These are phyloP conservation scores for Rhinoderma darwinii DNA, from an alignment of 2,113 vertebrate species.

Conservation along the genomic window DNA sequence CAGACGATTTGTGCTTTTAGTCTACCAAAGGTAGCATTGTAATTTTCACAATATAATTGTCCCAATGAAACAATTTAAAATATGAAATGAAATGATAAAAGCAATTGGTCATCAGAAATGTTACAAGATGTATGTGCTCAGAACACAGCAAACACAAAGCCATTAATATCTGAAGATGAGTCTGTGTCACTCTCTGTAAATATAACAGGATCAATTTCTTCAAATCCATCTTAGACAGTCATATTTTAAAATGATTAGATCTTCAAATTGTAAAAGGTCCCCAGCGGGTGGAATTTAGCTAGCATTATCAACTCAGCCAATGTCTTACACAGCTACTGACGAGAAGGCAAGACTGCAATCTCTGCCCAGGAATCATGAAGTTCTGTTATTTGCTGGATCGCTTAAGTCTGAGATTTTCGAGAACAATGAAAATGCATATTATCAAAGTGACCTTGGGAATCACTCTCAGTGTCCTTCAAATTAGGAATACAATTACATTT, in stretches of 20 bases:
- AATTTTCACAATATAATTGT: constrained; percentile 53
- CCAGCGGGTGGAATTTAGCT: constrained; percentile 56
- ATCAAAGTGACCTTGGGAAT: constrained; percentile 56
- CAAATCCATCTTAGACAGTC: constrained; percentile 59
- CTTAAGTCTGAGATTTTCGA: constrained; percentile 50
- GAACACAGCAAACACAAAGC: constrained; percentile 53
- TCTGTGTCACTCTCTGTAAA: constrained; percentile 58
- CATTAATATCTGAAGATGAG: constrained; percentile 59
- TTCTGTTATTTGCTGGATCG: constrained; percentile 47
- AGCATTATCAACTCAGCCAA: constrained; percentile 57
- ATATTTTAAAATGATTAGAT: constrained; percentile 60
- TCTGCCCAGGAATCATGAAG: constrained; percentile 23
- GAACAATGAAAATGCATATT: constrained; percentile 53
- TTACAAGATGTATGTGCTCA: constrained; percentile 49
- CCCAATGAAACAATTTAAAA: constrained; percentile 40
- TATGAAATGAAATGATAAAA: constrained; percentile 52
- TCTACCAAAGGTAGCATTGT: constrained; percentile 6
- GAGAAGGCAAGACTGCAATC: constrained; percentile 41
- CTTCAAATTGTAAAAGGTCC: constrained; percentile 58
- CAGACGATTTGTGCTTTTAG: neutral
- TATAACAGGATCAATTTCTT: constrained; percentile 60
- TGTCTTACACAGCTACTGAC: constrained; percentile 43
- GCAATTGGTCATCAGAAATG: constrained; percentile 49
- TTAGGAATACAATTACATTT: constrained; percentile 33
- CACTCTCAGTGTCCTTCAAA: constrained; percentile 50